Evolutionary conservation across 1,140 invertebrate species (phyloP).

Genomic region (Eriosoma lanigerum): DNA sequence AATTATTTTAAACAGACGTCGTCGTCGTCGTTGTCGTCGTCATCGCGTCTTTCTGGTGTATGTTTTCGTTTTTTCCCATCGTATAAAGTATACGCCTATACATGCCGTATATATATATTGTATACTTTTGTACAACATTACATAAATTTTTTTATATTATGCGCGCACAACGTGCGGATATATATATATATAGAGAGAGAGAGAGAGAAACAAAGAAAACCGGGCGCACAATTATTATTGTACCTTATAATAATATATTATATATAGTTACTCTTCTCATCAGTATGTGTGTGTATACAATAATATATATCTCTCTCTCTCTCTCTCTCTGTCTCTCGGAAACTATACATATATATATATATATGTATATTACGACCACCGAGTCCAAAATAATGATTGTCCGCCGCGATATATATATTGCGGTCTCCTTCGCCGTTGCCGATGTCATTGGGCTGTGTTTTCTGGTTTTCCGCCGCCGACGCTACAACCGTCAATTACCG

Average conservation of each 20-base stretch:
- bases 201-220: constrained; percentile 37
- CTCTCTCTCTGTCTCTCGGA: not conserved
- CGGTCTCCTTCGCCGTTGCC: constrained; percentile 13
- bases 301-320: not conserved
- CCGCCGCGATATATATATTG: constrained; percentile 9
- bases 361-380: constrained; percentile 8
- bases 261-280: too few relatives aligned
- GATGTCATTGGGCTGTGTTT: constrained; percentile 46
- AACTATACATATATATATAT: too few relatives aligned
- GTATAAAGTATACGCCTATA: constrained; percentile 12
- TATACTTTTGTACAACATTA: not conserved
- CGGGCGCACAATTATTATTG: constrained; percentile 37
- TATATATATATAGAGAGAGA: not conserved
- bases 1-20: constrained; percentile 43
- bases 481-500: constrained; percentile 44
- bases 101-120: constrained; percentile 8
- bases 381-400: constrained; percentile 48
- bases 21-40: constrained; percentile 22
- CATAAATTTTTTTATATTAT: not conserved
- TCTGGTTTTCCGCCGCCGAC: not conserved
- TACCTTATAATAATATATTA: not conserved
- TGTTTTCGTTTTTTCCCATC: constrained; percentile 28
- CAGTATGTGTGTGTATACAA: too few relatives aligned
- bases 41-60: not conserved
- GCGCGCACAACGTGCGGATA: not conserved